Base-by-base conservation (phyloP, 1,140 invertebrate genomes). In the Drosophila pseudoobscura region DNA sequence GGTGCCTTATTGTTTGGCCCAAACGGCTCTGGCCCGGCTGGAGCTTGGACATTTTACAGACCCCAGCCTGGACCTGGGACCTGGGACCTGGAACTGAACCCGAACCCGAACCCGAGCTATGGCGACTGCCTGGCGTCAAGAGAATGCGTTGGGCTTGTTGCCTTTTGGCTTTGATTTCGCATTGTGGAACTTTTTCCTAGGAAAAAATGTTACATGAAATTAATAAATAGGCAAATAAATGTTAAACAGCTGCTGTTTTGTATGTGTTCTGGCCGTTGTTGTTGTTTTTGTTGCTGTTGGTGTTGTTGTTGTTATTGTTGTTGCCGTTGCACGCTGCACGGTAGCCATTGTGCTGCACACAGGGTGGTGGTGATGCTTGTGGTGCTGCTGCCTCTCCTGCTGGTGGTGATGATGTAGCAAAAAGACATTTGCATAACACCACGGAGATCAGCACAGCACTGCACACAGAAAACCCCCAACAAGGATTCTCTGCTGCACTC, bases 191-290 rank as follows among this genome's bases (percentile, higher is more conserved):
- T 39, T 70, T 84, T 88, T 88, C 66, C 79, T 84, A 83, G 84
- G 83, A 89, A 88, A 71, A 89, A 88, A 83, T 88, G 84, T 84
- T 89, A 88, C 84, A 88, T 88, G 83, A 88, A 88, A 88, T 88
- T 88, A 88, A 88, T 88, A 88, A 88, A 88, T 88, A 88, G 84
- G 84, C 84, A 88, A 88, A 88, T 89, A 89, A 88, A 89, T 89
- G 84, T 88, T 89, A 89, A 88, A 88, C 84, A 88, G 84, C 83
- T 89, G 84, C 78, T 84, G 83, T 82, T 89, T 89, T 84, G 75
- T 83, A 83, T 78, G 79, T 79, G 78, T 87, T 87, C 62, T 68
- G 55, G 43, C 56, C 47, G 7, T 9, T 58, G 50, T 39, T 45
- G 52, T 43, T 57, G 51, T 49, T 54, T 13, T 39, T 17, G 0